These are phyloP conservation scores for Clarias platycephalus DNA, from an alignment of 2,797 vertebrate species.

Conservation along the genomic window DNA sequence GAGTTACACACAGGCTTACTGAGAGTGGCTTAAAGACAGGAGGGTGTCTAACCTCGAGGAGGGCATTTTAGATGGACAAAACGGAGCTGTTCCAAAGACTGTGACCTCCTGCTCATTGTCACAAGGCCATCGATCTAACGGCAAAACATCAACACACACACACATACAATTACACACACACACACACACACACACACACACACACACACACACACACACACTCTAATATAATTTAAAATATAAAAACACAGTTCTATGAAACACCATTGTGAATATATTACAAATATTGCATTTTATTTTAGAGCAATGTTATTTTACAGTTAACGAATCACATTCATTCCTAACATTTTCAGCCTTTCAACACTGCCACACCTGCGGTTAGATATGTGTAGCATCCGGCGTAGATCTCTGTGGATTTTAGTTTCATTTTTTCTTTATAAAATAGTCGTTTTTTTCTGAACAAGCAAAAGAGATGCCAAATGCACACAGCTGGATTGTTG, in stretches of 20 bases:
- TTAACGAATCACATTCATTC: background rate
- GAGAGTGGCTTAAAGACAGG: conserved; percentile 68
- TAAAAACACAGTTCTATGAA: background rate
- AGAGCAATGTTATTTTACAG: background rate
- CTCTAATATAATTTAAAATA: background rate
- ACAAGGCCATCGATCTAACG: conserved; percentile 86
- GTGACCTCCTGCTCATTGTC: conserved; percentile 83
- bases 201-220: conserved; percentile 31
- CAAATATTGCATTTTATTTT: background rate
- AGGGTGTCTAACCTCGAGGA: conserved; percentile 82
- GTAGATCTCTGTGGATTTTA: conserved; percentile 1
- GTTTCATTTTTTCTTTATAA: conserved; percentile 1
- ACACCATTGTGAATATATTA: background rate
- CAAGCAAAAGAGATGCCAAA: background rate
- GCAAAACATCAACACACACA: conserved; percentile 71
- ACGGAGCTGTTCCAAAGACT: conserved; percentile 85
- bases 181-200: conserved; percentile 46
- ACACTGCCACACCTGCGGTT: conserved; percentile 1
- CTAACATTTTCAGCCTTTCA: conserved; percentile 1
- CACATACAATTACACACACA: conserved; percentile 29
- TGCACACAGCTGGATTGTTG: background rate
- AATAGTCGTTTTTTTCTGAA: background rate
- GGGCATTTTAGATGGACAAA: conserved; percentile 85
- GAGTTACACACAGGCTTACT: conserved; percentile 62
- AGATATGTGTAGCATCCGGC: conserved; percentile 14